Evolutionary conservation across 2,888 invertebrate species (phyloP).

Genomic region (Fragum whitleyi): DNA sequence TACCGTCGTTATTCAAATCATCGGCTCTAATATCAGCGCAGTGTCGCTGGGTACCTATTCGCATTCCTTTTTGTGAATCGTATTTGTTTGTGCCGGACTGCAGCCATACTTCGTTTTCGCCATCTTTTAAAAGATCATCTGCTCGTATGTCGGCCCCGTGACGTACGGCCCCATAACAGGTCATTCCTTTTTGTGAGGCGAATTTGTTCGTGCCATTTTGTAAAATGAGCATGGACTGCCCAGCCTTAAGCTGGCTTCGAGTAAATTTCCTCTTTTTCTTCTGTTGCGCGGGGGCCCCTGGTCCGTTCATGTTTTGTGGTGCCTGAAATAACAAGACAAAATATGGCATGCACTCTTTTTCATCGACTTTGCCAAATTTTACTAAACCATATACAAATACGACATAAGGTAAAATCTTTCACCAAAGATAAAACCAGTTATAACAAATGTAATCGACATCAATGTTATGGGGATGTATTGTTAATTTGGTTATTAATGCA

Average conservation of each 20-base stretch:
- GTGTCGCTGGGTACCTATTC: slow-evolving; percentile 76
- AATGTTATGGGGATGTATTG: slow-evolving; percentile 7
- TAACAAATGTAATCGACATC: background rate
- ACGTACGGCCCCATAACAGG: slow-evolving; percentile 77
- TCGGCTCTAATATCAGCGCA: slow-evolving; percentile 77
- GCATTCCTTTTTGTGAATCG: slow-evolving; percentile 83
- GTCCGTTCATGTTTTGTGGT: slow-evolving; percentile 80
- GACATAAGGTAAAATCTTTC: background rate
- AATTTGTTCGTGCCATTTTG: slow-evolving; percentile 83
- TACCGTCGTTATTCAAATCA: slow-evolving; percentile 69
- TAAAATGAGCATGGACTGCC: slow-evolving; percentile 70
- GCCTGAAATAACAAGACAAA: slow-evolving; percentile 67
- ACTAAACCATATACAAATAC: background rate
- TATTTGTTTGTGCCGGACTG: slow-evolving; percentile 84
- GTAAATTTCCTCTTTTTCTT: slow-evolving; percentile 78
- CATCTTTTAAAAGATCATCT: slow-evolving; percentile 78
- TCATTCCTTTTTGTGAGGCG: slow-evolving; percentile 82
- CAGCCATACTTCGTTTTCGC: slow-evolving; percentile 77
- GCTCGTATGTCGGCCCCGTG: slow-evolving; percentile 83
- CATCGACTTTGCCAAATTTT: background rate
- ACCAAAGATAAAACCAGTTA: background rate
- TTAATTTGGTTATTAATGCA: background rate
- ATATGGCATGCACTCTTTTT: slow-evolving; percentile 29
- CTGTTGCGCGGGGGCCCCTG: slow-evolving; percentile 73
- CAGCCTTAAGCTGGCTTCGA: slow-evolving; percentile 76